phyloP scores from a whole-genome alignment of 2,113 vertebrate species.

The Pipa parva region DNA sequence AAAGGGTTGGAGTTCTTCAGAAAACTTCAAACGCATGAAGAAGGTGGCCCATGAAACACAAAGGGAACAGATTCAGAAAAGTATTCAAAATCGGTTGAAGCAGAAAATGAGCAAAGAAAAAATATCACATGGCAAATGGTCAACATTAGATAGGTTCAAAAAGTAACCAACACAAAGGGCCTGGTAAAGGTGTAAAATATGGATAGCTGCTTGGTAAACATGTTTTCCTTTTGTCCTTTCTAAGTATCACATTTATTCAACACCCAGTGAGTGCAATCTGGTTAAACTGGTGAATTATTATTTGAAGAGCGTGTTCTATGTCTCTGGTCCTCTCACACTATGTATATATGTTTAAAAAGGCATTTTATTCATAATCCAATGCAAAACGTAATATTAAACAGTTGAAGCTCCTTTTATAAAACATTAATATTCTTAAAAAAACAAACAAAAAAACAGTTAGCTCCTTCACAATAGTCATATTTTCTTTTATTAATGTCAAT shows the following conservation, averaged over 20 bases:
- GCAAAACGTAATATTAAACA: too few species aligned
- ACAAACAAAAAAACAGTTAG: too few species aligned
- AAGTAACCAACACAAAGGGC: constrained; percentile 44
- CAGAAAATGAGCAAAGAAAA: constrained; percentile 41
- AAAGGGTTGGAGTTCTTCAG: constrained; percentile 75
- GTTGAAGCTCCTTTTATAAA: too few species aligned
- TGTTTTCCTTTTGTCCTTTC: background rate
- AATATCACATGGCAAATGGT: constrained; percentile 36
- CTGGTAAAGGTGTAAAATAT: background rate
- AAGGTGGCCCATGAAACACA: constrained; percentile 74
- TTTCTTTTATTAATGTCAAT: too few species aligned
- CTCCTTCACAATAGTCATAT: too few species aligned
- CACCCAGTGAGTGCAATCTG: background rate
- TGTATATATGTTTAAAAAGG: constrained; percentile 30
- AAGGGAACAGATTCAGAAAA: constrained; percentile 67
- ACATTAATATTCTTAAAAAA: too few species aligned
- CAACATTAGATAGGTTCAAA: constrained; percentile 76
- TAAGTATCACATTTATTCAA: background rate
- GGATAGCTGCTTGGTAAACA: background rate
- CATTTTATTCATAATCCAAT: too few species aligned
- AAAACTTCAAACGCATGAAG: constrained; percentile 70
- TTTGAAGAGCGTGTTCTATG: too few species aligned
- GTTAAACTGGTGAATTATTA: too few species aligned
- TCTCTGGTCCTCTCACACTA: too few species aligned
- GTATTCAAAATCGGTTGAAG: constrained; percentile 51